phyloP scores from a whole-genome alignment of 2,888 invertebrate species.

The Drosophila anceps region DNA sequence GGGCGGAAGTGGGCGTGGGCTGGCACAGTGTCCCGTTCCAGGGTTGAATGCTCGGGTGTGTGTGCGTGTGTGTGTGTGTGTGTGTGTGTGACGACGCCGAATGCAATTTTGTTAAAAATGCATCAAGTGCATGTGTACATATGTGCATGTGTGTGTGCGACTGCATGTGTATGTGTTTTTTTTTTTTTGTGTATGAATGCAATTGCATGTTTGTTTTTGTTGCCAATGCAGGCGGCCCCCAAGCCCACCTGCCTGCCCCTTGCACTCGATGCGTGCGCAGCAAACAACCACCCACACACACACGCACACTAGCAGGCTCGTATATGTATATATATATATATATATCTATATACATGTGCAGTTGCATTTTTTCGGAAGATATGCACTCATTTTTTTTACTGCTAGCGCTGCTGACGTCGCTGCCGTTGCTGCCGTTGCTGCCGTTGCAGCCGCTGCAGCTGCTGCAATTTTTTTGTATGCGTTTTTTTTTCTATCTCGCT shows the following conservation, averaged over 20 bases:
- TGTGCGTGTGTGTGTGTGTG: slow-evolving; percentile 36
- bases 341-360: slow-evolving; percentile 41
- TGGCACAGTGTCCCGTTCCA: slow-evolving; percentile 39
- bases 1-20: slow-evolving; percentile 34
- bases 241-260: slow-evolving; percentile 16
- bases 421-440: slow-evolving; percentile 2
- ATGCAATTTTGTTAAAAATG: slow-evolving; percentile 82
- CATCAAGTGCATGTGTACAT: slow-evolving; percentile 65
- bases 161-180: not conserved
- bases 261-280: slow-evolving; percentile 75
- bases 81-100: slow-evolving; percentile 69
- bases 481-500: slow-evolving; percentile 78
- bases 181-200: slow-evolving; percentile 71
- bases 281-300: slow-evolving; percentile 53
- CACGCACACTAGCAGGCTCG: slow-evolving; percentile 20
- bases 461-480: slow-evolving; percentile 53
- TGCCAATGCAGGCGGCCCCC: slow-evolving; percentile 69
- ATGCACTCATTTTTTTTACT: slow-evolving; percentile 73
- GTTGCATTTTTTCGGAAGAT: slow-evolving; percentile 82
- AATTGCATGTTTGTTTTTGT: slow-evolving; percentile 81
- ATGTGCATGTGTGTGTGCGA: slow-evolving; percentile 35
- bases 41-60: slow-evolving; percentile 1
- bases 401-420: slow-evolving; percentile 50
- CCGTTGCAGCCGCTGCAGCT: slow-evolving; percentile 39
- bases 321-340: slow-evolving; percentile 6